These are phyloP conservation scores for Beris chalybata DNA, from an alignment of 2,888 invertebrate genomes.

Conservation along the genomic window DNA sequence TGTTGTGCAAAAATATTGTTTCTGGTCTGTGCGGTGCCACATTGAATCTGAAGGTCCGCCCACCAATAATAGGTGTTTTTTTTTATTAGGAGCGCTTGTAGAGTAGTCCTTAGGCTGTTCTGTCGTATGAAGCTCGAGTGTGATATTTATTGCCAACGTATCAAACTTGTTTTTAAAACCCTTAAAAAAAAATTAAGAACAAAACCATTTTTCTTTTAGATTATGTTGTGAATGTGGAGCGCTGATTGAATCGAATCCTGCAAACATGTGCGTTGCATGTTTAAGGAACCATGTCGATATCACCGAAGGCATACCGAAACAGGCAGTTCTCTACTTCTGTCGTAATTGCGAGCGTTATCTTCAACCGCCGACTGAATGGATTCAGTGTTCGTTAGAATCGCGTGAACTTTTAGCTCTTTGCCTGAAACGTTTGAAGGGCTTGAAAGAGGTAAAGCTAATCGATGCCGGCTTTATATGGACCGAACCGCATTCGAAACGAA, in stretches of 20 bases:
- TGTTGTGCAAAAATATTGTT: no score
- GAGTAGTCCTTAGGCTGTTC: no score
- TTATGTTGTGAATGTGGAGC: slow-evolving; percentile 95
- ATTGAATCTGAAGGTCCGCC: no score
- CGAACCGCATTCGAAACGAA: slow-evolving; percentile 96
- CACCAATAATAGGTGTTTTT: no score
- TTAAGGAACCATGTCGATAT: slow-evolving; percentile 90
- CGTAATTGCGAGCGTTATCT: slow-evolving; percentile 92
- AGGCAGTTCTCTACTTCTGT: slow-evolving; percentile 87
- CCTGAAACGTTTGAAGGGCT: slow-evolving; percentile 86
- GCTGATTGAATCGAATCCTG: slow-evolving; percentile 90
- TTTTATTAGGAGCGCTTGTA: no score
- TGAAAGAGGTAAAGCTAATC: slow-evolving; percentile 84
- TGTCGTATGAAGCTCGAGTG: no score
- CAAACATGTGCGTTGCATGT: slow-evolving; percentile 97
- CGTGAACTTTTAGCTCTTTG: slow-evolving; percentile 87
- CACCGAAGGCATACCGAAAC: slow-evolving; percentile 94
- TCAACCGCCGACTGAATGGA: slow-evolving; percentile 90
- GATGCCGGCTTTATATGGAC: slow-evolving; percentile 99
- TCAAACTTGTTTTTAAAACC: no score
- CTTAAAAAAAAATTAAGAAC: not conserved
- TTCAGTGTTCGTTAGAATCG: slow-evolving; percentile 84
- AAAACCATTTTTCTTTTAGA: slow-evolving; percentile 52
- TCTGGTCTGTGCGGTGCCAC: no score
- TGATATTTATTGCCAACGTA: no score